A percentile compares a stretch with the other conserved stretches of the same genome.
Conservation (phyloP, 2,113 vertebrate species). For the Bujurquina vittata region DNA sequence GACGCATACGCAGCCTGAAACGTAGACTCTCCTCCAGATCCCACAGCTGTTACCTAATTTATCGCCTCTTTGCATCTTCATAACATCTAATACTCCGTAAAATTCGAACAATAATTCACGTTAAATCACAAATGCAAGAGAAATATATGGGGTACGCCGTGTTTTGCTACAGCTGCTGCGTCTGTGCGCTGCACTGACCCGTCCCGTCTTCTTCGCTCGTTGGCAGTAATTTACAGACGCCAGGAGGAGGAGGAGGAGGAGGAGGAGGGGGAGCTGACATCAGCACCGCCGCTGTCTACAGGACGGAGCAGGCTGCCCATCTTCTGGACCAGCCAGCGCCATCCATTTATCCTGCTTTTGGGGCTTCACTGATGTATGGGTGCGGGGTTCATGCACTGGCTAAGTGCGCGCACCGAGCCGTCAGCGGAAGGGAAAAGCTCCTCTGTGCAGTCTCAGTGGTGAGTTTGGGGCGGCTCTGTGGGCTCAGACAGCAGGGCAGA, state of each 20-base stretch:
- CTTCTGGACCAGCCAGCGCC: constrained; percentile 58
- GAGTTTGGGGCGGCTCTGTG: constrained; percentile 57
- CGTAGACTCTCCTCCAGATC: constrained; percentile 6
- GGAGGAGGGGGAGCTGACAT: constrained; percentile 73
- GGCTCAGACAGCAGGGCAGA: constrained; percentile 14
- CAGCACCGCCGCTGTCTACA: constrained; percentile 56
- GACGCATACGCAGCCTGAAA: neutral
- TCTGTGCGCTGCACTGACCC: constrained; percentile 3
- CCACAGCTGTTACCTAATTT: constrained; percentile 28
- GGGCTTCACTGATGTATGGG: constrained; percentile 31
- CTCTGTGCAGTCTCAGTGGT: constrained; percentile 47
- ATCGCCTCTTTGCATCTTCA: constrained; percentile 4
- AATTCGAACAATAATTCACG: neutral
- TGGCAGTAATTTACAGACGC: constrained; percentile 53
- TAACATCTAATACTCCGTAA: neutral
- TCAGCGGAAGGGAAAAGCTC: neutral
- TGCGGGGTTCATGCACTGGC: neutral
- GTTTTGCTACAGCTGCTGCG: constrained; percentile 22
- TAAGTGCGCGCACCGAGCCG: neutral
- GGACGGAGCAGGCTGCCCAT: constrained; percentile 55
- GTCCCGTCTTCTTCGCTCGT: constrained; percentile 29
- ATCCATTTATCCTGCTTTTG: constrained; percentile 39
- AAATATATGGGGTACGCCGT: neutral
- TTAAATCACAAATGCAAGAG: neutral
- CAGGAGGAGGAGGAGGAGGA: constrained; percentile 9